phyloP scores from a whole-genome alignment of 1,140 invertebrate species.

The Drosophila sturtevanti region DNA sequence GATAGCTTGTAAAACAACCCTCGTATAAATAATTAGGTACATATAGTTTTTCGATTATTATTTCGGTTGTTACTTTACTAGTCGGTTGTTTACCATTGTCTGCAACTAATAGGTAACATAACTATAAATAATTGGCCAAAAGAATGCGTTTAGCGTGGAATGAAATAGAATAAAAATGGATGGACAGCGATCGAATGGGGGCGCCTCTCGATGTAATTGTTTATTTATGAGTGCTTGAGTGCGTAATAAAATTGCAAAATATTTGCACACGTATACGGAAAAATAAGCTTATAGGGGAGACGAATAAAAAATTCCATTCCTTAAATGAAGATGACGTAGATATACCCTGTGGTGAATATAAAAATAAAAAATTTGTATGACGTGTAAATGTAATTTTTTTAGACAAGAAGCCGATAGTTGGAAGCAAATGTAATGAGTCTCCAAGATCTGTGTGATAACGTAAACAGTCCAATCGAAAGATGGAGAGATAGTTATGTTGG shows the following conservation, averaged over 20 bases:
- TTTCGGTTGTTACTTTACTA: neutral
- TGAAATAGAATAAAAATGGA: neutral
- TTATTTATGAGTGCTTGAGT: conserved; percentile 80
- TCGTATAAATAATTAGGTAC: neutral
- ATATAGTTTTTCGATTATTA: conserved; percentile 2
- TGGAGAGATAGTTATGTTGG: too few relatives aligned
- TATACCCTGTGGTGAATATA: neutral
- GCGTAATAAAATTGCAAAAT: conserved; percentile 81
- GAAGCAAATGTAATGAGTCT: too few relatives aligned
- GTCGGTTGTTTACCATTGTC: conserved; percentile 33
- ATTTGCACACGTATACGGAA: conserved; percentile 66
- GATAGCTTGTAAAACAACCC: neutral
- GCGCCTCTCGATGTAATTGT: conserved; percentile 62
- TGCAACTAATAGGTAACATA: conserved; percentile 67
- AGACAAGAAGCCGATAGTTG: too few relatives aligned
- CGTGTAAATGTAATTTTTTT: neutral
- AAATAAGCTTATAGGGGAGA: conserved; percentile 18
- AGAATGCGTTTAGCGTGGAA: conserved; percentile 39
- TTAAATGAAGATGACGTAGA: neutral
- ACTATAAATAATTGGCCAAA: conserved; percentile 76
- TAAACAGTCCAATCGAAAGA: too few relatives aligned
- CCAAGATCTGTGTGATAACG: too few relatives aligned
- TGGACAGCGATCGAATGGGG: neutral
- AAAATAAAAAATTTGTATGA: neutral
- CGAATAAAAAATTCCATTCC: conserved; percentile 49